These are phyloP conservation scores for Varanus komodoensis DNA, from an alignment of 2,113 vertebrate genomes.

Conservation along the genomic window DNA sequence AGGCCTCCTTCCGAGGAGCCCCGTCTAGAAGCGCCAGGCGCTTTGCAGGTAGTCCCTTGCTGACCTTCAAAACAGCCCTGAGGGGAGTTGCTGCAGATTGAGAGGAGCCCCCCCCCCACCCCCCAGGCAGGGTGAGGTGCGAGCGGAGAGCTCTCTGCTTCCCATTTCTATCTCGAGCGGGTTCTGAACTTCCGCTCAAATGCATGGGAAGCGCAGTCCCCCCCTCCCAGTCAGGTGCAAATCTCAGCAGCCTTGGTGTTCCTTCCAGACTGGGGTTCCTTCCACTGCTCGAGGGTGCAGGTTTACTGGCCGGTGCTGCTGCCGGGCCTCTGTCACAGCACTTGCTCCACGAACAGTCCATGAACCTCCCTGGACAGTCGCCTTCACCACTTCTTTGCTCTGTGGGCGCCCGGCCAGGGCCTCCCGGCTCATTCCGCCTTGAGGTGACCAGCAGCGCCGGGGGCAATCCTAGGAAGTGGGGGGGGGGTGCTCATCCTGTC, in stretches of 20 bases:
- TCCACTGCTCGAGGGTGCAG: not conserved
- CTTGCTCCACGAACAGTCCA: too few relatives aligned
- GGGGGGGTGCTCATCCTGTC: too few relatives aligned
- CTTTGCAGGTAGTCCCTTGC: not conserved
- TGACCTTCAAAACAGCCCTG: not conserved
- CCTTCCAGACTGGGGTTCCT: not conserved
- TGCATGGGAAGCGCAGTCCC: too few relatives aligned
- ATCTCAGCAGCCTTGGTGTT: too few relatives aligned
- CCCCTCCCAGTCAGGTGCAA: too few relatives aligned
- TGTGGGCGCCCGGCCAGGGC: not conserved
- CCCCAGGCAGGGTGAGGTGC: too few relatives aligned
- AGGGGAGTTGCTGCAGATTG: too few relatives aligned
- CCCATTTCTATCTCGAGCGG: too few relatives aligned
- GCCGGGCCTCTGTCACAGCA: not conserved
- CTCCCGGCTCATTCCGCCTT: not conserved
- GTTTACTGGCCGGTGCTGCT: slow-evolving; percentile 4
- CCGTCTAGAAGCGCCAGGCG: not conserved
- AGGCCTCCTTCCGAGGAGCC: not conserved
- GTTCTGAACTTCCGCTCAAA: too few relatives aligned
- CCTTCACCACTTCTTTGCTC: not conserved
- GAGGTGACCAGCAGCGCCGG: too few relatives aligned
- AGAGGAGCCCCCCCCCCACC: too few relatives aligned
- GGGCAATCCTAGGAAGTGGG: not conserved
- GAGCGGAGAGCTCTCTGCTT: too few relatives aligned
- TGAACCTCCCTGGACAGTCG: not conserved